phyloP scores from a whole-genome alignment of 2,888 invertebrate genomes.

The Plagodis pulveraria region DNA sequence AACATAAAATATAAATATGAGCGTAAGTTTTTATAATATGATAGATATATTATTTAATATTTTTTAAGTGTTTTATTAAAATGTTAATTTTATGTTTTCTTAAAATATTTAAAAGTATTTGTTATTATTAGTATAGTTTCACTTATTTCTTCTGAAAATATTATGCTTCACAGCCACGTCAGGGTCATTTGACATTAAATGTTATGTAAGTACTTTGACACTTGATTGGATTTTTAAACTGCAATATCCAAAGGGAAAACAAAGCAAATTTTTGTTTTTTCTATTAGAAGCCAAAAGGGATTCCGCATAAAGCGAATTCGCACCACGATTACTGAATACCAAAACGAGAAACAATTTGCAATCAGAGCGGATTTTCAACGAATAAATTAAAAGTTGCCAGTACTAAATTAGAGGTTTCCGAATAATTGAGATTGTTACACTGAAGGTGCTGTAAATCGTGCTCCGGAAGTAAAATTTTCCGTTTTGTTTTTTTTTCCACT shows the following conservation, averaged over 20 bases:
- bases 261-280: constrained; percentile 37
- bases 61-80: too few relatives aligned
- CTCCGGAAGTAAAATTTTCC: constrained; percentile 30
- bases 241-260: neutral
- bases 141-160: too few relatives aligned
- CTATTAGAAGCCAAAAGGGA: constrained; percentile 34
- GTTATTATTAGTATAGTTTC: too few relatives aligned
- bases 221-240: too few relatives aligned
- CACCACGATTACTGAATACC: constrained; percentile 58
- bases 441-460: constrained; percentile 44
- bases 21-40: too few relatives aligned
- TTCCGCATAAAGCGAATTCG: constrained; percentile 47
- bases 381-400: constrained; percentile 70
- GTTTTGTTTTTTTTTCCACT: constrained; percentile 25
- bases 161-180: too few relatives aligned
- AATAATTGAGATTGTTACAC: constrained; percentile 64
- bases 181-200: too few relatives aligned
- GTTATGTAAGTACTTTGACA: too few relatives aligned
- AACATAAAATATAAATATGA: too few relatives aligned
- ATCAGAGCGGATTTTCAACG: constrained; percentile 62
- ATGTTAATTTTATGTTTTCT: too few relatives aligned
- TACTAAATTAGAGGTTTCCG: constrained; percentile 63
- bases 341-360: constrained; percentile 68
- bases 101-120: too few relatives aligned
- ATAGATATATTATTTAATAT: too few relatives aligned